A percentile compares a stretch with the other conserved stretches of the same genome.
Evolutionary conservation across 2,113 vertebrate genomes (phyloP).

Genomic region (Odocoileus hemionus): DNA sequence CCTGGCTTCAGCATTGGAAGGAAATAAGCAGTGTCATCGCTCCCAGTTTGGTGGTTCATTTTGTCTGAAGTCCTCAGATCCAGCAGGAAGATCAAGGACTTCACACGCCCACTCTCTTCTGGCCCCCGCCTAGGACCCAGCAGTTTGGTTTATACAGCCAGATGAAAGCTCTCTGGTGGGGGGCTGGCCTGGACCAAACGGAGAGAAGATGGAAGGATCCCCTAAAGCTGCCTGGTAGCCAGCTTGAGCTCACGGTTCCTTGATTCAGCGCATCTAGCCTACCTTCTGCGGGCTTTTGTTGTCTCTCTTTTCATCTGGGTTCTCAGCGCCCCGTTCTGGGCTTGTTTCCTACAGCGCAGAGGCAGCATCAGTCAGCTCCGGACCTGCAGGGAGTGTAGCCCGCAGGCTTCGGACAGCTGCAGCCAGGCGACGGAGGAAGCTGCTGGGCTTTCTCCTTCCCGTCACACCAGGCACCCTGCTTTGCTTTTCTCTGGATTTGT

Average conservation of each 20-base stretch:
- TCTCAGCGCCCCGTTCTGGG: background rate
- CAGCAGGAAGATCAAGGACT: background rate
- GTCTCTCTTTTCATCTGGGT: background rate
- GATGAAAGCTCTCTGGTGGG: background rate
- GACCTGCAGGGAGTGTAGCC: background rate
- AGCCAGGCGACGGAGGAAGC: background rate
- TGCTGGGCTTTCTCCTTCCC: background rate
- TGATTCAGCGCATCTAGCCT: background rate
- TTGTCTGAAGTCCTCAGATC: background rate
- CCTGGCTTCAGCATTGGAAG: background rate
- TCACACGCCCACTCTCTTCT: accelerated
- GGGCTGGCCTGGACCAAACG: background rate
- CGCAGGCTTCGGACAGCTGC: background rate
- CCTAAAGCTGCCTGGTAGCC: background rate
- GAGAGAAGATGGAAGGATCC: background rate
- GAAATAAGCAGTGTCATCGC: background rate
- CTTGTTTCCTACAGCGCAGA: background rate
- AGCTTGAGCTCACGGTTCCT: background rate
- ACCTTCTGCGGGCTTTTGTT: background rate
- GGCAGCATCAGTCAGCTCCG: background rate
- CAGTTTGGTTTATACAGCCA: background rate
- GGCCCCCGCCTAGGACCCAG: background rate
- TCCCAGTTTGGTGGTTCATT: background rate
- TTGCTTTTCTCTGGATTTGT: background rate
- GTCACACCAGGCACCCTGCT: background rate